A percentile compares a stretch with the other conserved stretches of the same genome.
phyloP scores from a whole-genome alignment of 2,888 invertebrate genomes.

The Dastarcus helophoroides region DNA sequence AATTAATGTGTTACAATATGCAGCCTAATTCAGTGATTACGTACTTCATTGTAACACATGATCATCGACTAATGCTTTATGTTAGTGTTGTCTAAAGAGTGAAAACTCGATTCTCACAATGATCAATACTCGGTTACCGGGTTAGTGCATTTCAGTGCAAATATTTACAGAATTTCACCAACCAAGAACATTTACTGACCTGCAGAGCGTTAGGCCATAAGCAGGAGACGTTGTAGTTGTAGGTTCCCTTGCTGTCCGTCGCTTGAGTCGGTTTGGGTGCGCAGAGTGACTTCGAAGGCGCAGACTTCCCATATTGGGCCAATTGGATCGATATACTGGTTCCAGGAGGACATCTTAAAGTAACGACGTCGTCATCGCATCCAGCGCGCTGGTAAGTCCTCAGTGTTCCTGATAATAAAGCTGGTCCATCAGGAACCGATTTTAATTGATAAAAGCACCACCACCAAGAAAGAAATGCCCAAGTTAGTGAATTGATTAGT shows the following conservation, averaged over 20 bases:
- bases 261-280: slow-evolving; percentile 23
- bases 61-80: no score
- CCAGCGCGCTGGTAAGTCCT: slow-evolving; percentile 84
- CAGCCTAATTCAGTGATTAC: no score
- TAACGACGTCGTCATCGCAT: slow-evolving; percentile 83
- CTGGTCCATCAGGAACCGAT: slow-evolving; percentile 40
- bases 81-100: no score
- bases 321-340: slow-evolving; percentile 85
- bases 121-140: no score
- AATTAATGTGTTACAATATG: no score
- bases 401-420: slow-evolving; percentile 79
- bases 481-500: not conserved
- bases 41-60: no score
- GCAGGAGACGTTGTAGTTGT: slow-evolving; percentile 56
- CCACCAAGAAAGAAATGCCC: slow-evolving; percentile 1
- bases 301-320: slow-evolving; percentile 76
- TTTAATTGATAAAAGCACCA: not conserved
- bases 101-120: no score
- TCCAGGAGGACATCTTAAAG: slow-evolving; percentile 78
- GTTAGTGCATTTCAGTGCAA: no score
- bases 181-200: slow-evolving; percentile 42
- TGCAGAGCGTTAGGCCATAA: slow-evolving; percentile 67
- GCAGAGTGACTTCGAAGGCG: slow-evolving; percentile 29
- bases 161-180: no score
- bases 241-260: slow-evolving; percentile 34